Percentiles rank a stretch among this genome's conserved stretches.
phyloP scores from a whole-genome alignment of 2,797 vertebrate species.

The Smutsia gigantea region DNA sequence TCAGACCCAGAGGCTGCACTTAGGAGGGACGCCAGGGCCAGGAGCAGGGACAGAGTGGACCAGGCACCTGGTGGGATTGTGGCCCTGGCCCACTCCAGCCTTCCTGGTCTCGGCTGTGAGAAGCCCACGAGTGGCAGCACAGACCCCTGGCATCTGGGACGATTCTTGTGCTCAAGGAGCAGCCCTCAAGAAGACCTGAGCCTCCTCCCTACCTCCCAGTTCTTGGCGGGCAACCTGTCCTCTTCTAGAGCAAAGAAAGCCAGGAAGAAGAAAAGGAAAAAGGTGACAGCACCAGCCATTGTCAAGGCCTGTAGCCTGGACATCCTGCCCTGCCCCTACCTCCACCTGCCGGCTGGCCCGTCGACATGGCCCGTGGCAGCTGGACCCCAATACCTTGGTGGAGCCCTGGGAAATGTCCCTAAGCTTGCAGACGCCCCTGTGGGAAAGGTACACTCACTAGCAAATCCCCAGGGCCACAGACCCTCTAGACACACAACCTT shows the following conservation, averaged over 20 bases:
- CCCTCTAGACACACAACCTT: neutral
- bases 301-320: neutral
- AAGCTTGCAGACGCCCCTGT: neutral
- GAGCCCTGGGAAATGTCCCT: neutral
- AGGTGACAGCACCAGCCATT: neutral
- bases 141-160: neutral
- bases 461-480: neutral
- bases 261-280: slow-evolving; percentile 59
- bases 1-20: neutral
- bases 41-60: neutral
- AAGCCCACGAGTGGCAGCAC: neutral
- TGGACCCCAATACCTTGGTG: neutral
- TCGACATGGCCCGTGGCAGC: neutral
- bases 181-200: neutral
- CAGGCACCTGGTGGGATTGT: neutral
- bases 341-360: neutral
- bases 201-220: neutral
- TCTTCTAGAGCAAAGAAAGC: slow-evolving; percentile 45
- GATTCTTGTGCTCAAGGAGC: neutral
- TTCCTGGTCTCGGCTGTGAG: neutral
- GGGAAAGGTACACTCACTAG: neutral
- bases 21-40: neutral
- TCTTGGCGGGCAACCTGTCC: neutral
- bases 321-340: neutral
- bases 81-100: neutral